Evolutionary conservation across 2,113 vertebrate species (phyloP), one percentile per base, ranked within the genome.

Genomic region (Eubucco bourcierii): DNA sequence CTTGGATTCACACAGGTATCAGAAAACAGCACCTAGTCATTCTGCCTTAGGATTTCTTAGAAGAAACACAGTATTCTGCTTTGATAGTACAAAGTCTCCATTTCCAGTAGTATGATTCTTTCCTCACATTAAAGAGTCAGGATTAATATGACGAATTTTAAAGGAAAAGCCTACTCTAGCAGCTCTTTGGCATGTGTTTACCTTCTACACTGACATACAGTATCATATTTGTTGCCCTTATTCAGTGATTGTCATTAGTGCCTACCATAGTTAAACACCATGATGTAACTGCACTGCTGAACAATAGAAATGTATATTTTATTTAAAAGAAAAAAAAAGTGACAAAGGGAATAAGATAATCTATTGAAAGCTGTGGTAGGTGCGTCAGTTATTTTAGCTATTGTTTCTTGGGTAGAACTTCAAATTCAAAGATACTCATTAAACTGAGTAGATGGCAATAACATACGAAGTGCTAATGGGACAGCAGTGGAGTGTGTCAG

Each of bases 381-480:
- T 84, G 68, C 55, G 93, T 94, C 50, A 31, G 65, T 80, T 94
- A 94, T 56, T 66, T 92, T 75, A 95, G 88, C 95, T 90, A 83
- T 93, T 97, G 93, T 96, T 97, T 95, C 94, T 81, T 90, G 61
- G 56, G 66, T 41, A 84, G 90, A 95, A 87, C 96, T 97, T 94
- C 67, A 90, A 91, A 97, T 97, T 97, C 97, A 88, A 90, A 97
- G 96, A 96, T 76, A 97, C 98, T 98, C 98, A 98, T 98, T 98
- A 98, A 98, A 97, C 53, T 53, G 77, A 95, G 97, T 96, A 98
- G 96, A 95, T 84, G 94, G 98, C 95, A 97, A 95, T 97, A 98
- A 97, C 97, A 98, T 98, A 98, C 91, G 23, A 98, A 97, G 97
- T 98, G 97, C 97, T 98, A 98, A 98, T 97, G 97, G 97, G 97